A percentile compares a stretch with the other conserved stretches of the same genome.
Conservation (phyloP, 1,140 invertebrate genomes). For the Alviniconcha marisindica region DNA sequence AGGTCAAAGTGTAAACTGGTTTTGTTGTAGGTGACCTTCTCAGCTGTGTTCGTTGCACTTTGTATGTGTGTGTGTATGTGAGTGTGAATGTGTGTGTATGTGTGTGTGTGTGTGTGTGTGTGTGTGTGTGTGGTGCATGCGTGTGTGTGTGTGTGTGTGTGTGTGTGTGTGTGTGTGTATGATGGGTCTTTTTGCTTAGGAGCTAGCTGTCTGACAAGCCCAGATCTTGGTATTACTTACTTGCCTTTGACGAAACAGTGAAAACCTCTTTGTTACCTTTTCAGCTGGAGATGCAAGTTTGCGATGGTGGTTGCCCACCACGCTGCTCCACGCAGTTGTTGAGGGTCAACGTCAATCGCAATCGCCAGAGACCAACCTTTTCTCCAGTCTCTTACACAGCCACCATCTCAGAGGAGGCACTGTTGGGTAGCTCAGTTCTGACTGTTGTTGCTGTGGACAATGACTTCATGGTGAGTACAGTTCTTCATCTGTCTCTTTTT, state of each 20-base stretch:
- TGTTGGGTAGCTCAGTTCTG: slow-evolving; percentile 40
- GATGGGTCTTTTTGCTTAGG: no score
- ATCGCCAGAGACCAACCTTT: slow-evolving; percentile 60
- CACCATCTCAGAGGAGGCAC: slow-evolving; percentile 32
- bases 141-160: background rate
- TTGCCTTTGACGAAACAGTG: background rate
- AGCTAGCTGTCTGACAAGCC: no score
- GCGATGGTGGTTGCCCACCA: slow-evolving; percentile 55
- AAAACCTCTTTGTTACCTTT: slow-evolving; percentile 25
- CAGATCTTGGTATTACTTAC: no score
- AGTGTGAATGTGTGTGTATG: background rate
- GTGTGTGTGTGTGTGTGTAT: background rate
- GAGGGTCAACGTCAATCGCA: slow-evolving; percentile 62
- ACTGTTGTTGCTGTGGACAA: slow-evolving; percentile 51
- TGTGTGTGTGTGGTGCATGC: background rate
- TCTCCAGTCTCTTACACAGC: slow-evolving; percentile 76
- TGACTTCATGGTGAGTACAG: slow-evolving; percentile 43
- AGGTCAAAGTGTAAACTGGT: no score
- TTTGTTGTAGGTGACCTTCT: no score
- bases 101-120: background rate
- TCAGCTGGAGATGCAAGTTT: slow-evolving; percentile 56
- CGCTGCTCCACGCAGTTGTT: slow-evolving; percentile 48
- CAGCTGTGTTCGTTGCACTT: no score
- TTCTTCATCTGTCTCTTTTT: no score
- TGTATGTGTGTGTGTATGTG: no score